Conservation (phyloP, 2,888 invertebrate genomes). For the Lasioglossum pauxillum region DNA sequence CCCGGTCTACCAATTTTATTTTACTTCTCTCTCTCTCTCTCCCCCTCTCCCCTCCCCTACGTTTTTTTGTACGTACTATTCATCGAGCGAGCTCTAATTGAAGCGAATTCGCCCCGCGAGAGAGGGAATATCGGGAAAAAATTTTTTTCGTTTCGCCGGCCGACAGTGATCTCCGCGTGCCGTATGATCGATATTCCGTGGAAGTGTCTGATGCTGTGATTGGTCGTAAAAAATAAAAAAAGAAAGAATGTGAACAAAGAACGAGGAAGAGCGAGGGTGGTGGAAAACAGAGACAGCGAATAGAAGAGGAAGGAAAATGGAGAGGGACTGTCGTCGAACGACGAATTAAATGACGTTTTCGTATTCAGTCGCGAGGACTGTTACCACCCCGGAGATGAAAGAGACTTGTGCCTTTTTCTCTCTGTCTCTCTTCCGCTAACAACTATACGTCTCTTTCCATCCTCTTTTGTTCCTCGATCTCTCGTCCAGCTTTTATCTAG, state of each 20-base stretch:
- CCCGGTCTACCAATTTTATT: conserved; percentile 10
- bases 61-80: conserved; percentile 66
- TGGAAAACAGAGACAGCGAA: background rate
- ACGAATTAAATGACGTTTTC: conserved; percentile 73
- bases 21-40: background rate
- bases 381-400: conserved; percentile 60
- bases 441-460: background rate
- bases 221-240: conserved; percentile 59
- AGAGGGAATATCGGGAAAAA: conserved; percentile 64
- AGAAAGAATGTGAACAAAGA: conserved; percentile 34
- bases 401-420: conserved; percentile 27
- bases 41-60: conserved; percentile 12
- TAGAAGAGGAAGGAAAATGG: background rate
- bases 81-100: conserved; percentile 74
- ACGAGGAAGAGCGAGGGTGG: conserved; percentile 58
- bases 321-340: conserved; percentile 55
- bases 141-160: conserved; percentile 55
- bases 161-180: conserved; percentile 63
- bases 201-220: conserved; percentile 64
- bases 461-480: background rate
- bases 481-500: conserved; percentile 29
- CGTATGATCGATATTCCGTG: conserved; percentile 66
- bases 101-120: conserved; percentile 64
- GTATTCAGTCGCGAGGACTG: conserved; percentile 62
- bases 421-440: background rate